Evolutionary conservation across 2,888 invertebrate genomes (phyloP).

Genomic region (Acanthococcus lagerstroemiae): DNA sequence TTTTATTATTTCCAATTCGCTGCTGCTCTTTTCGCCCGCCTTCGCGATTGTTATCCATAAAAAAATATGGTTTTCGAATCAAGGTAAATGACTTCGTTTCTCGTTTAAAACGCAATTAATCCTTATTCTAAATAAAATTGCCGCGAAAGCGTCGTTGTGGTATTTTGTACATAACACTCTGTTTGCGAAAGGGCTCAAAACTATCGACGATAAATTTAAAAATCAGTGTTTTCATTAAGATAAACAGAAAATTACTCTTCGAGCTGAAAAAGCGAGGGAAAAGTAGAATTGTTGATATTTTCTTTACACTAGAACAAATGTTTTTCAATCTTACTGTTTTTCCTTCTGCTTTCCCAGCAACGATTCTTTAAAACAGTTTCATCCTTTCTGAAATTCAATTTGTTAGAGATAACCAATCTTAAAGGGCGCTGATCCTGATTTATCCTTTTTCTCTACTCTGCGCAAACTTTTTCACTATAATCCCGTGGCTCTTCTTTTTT

Average conservation of each 20-base stretch:
- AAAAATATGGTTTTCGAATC: too few species aligned
- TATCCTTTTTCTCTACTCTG: conserved; percentile 15
- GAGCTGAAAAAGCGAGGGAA: not conserved
- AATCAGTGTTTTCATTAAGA: conserved; percentile 25
- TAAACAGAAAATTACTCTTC: conserved; percentile 16
- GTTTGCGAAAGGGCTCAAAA: too few species aligned
- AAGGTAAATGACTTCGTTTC: too few species aligned
- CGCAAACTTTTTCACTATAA: conserved; percentile 8
- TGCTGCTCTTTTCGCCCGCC: too few species aligned
- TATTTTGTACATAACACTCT: too few species aligned
- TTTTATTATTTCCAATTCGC: too few species aligned
- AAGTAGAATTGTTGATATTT: conserved; percentile 19
- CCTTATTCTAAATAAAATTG: too few species aligned
- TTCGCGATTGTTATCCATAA: too few species aligned
- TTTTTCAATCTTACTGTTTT: conserved; percentile 19
- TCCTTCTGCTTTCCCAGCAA: not conserved
- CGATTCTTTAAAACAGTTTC: conserved; percentile 25
- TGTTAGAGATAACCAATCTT: conserved; percentile 25
- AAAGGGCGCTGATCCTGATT: conserved; percentile 25
- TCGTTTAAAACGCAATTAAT: too few species aligned
- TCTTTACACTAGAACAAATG: conserved; percentile 15
- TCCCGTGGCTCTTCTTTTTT: conserved; percentile 1
- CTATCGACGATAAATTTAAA: conserved; percentile 14
- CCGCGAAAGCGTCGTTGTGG: too few species aligned
- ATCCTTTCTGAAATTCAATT: conserved; percentile 26